Conservation (phyloP, 1,140 invertebrate species). For the Drosophila tani region DNA sequence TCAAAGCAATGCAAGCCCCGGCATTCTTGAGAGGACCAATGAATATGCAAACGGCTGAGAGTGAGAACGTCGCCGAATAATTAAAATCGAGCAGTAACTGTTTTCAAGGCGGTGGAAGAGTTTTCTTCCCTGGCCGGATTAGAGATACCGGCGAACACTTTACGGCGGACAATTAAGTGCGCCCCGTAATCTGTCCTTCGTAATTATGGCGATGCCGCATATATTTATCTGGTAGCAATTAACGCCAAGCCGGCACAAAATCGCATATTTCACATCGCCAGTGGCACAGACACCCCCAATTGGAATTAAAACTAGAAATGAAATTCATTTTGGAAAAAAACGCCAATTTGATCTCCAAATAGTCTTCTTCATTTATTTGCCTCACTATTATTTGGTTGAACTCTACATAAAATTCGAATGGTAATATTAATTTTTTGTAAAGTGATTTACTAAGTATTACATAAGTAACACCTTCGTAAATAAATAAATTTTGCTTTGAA, state of each 20-base stretch:
- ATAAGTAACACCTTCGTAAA: too few relatives aligned
- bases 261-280: conserved; percentile 70
- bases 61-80: conserved; percentile 69
- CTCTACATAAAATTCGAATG: too few relatives aligned
- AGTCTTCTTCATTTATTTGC: not conserved
- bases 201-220: conserved; percentile 76
- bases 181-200: conserved; percentile 76
- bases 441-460: too few relatives aligned
- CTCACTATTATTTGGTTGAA: too few relatives aligned
- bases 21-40: conserved; percentile 33
- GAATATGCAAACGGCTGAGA: conserved; percentile 66
- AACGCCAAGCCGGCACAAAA: conserved; percentile 51
- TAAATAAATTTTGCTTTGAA: too few relatives aligned
- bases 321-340: conserved; percentile 4
- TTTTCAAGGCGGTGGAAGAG: conserved; percentile 14
- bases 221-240: conserved; percentile 78
- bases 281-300: conserved; percentile 30
- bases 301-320: conserved; percentile 20
- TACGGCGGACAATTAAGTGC: conserved; percentile 77
- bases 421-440: too few relatives aligned
- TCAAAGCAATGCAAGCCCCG: conserved; percentile 50
- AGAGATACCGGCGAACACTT: conserved; percentile 63
- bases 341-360: not conserved
- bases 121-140: conserved; percentile 31
- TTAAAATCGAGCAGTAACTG: conserved; percentile 67